Evolutionary conservation across 2,797 vertebrate genomes (phyloP).

Genomic region (Orestias chungarensis): DNA sequence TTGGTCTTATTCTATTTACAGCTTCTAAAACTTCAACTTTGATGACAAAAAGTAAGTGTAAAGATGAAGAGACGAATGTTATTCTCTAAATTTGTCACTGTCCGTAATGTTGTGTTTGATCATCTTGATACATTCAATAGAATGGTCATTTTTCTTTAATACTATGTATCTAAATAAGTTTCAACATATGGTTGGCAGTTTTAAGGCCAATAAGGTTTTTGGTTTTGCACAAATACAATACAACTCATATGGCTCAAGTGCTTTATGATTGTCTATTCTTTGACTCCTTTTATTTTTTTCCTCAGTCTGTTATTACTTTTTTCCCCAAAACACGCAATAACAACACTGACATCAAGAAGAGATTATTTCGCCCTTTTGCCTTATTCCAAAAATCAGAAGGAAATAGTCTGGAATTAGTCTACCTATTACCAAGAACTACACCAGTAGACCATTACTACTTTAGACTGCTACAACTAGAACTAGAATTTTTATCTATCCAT

Average conservation of each 20-base stretch:
- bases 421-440: constrained; percentile 19
- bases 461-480: constrained; percentile 39
- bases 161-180: constrained; percentile 73
- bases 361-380: constrained; percentile 60
- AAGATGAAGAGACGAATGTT: background rate
- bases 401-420: constrained; percentile 22
- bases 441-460: constrained; percentile 24
- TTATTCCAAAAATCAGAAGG: constrained; percentile 40
- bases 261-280: constrained; percentile 51
- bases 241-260: constrained; percentile 62
- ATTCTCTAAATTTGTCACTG: background rate
- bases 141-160: constrained; percentile 44
- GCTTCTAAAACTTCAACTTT: background rate
- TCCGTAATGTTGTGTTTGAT: background rate
- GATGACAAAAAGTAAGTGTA: background rate
- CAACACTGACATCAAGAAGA: constrained; percentile 72
- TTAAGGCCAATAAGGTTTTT: constrained; percentile 62
- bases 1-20: background rate
- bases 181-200: constrained; percentile 66
- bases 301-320: constrained; percentile 16
- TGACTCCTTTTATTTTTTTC: constrained; percentile 9
- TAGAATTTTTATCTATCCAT: constrained; percentile 35
- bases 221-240: constrained; percentile 62
- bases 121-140: background rate
- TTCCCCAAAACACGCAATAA: constrained; percentile 65